phyloP scores from a whole-genome alignment of 2,113 vertebrate genomes.

The Nettapus auritus region DNA sequence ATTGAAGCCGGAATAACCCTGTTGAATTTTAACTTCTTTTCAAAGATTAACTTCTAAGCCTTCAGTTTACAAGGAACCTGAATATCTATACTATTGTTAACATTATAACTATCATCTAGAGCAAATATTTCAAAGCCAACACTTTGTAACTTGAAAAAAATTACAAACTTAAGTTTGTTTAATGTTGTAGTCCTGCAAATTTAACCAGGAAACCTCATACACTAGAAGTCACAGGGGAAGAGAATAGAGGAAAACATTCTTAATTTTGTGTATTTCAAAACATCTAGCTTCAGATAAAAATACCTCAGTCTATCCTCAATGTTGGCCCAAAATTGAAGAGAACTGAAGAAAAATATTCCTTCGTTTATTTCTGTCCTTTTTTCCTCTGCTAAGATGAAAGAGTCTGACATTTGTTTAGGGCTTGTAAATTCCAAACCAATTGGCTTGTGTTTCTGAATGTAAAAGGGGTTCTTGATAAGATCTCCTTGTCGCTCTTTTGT shows the following conservation, averaged over 20 bases:
- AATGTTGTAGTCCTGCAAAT: not conserved
- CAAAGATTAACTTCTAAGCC: conserved; percentile 28
- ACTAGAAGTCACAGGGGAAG: not conserved
- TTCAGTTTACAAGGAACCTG: conserved; percentile 31
- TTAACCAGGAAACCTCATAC: not conserved
- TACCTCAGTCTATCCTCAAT: not conserved
- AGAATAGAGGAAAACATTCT: not conserved
- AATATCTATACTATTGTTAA: conserved; percentile 45
- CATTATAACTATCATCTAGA: conserved; percentile 18
- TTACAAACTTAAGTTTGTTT: not conserved
- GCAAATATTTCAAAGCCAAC: conserved; percentile 40
- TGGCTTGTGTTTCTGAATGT: conserved; percentile 78
- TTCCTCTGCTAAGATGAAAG: conserved; percentile 75
- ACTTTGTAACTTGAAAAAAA: not conserved
- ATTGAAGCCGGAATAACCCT: conserved; percentile 52
- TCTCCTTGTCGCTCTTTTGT: conserved; percentile 80
- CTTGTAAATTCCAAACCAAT: conserved; percentile 82
- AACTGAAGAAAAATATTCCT: conserved; percentile 25
- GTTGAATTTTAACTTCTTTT: conserved; percentile 74
- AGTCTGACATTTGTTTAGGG: conserved; percentile 81
- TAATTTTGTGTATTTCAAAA: not conserved
- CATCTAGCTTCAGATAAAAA: not conserved
- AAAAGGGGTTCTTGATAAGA: conserved; percentile 79
- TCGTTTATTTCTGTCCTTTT: conserved; percentile 50
- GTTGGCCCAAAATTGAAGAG: not conserved